Percentiles rank a stretch among this genome's conserved stretches.
Conservation (phyloP, 2,113 vertebrate genomes). For the Clarias magur region DNA sequence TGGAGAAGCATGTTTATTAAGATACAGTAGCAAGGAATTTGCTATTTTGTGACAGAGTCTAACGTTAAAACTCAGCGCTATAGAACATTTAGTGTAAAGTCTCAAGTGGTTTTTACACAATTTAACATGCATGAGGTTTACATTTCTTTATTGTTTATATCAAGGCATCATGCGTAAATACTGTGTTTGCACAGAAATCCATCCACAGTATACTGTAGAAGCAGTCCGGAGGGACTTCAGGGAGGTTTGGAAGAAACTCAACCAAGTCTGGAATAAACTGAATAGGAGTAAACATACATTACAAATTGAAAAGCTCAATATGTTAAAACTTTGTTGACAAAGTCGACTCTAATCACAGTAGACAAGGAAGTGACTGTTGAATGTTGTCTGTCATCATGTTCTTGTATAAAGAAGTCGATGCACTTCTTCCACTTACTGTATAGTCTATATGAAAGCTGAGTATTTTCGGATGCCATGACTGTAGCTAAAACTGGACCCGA, state of each 20-base stretch:
- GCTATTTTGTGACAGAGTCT: not conserved
- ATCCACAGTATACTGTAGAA: not conserved
- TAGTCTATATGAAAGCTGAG: not conserved
- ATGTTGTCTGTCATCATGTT: too few species aligned
- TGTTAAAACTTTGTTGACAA: not conserved
- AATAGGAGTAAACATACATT: not conserved
- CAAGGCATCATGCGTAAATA: not conserved
- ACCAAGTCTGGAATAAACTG: not conserved
- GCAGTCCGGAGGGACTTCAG: too few species aligned
- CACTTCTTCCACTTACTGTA: not conserved
- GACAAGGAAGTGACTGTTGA: too few species aligned
- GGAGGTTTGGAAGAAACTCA: too few species aligned
- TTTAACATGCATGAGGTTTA: not conserved
- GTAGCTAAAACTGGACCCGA: constrained; percentile 21
- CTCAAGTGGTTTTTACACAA: too few species aligned
- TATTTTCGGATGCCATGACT: not conserved
- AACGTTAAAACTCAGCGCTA: not conserved
- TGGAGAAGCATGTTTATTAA: not conserved
- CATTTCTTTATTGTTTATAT: not conserved
- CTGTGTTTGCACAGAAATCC: not conserved
- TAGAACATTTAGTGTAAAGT: not conserved
- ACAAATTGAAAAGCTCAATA: not conserved
- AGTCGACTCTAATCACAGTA: not conserved
- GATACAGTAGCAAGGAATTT: too few species aligned
- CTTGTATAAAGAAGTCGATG: not conserved